A percentile compares a stretch with the other conserved stretches of the same genome.
Conservation (phyloP, 2,888 invertebrate species). For the Apamea anceps region DNA sequence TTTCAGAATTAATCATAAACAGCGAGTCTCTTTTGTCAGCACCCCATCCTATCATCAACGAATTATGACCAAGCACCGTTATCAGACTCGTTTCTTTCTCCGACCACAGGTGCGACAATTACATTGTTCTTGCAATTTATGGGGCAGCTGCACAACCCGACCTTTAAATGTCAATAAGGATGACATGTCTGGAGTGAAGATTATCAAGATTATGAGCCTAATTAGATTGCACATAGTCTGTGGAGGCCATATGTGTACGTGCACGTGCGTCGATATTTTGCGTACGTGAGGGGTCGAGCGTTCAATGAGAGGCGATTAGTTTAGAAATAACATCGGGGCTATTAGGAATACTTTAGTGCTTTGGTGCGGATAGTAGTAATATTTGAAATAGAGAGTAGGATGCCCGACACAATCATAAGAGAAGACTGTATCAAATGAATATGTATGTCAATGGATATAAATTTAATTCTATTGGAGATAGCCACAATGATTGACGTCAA, state of each 20-base stretch:
- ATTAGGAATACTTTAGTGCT: slow-evolving; percentile 39
- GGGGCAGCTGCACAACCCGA: slow-evolving; percentile 52
- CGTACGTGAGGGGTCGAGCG: slow-evolving; percentile 73
- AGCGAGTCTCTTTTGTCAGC: not conserved
- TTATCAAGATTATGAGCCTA: slow-evolving; percentile 67
- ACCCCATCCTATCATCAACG: not conserved
- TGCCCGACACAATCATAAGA: not conserved
- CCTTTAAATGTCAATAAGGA: slow-evolving; percentile 65
- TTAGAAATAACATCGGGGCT: slow-evolving; percentile 51
- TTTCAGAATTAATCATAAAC: not conserved
- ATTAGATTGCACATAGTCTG: slow-evolving; percentile 71
- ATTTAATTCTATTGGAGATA: not conserved
- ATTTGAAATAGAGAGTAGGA: slow-evolving; percentile 8
- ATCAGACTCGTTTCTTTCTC: slow-evolving; percentile 7
- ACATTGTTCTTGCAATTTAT: slow-evolving; percentile 32
- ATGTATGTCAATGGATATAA: not conserved
- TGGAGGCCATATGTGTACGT: slow-evolving; percentile 67
- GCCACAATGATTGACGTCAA: not conserved
- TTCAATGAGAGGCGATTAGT: slow-evolving; percentile 69
- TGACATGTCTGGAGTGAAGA: slow-evolving; percentile 56
- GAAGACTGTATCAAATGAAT: not conserved
- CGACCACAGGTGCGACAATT: slow-evolving; percentile 22
- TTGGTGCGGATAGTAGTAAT: slow-evolving; percentile 1
- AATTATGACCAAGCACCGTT: slow-evolving; percentile 10
- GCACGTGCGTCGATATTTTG: slow-evolving; percentile 71